These are phyloP conservation scores for Diarsia mendica DNA, from an alignment of 2,888 invertebrate species.

Conservation along the genomic window DNA sequence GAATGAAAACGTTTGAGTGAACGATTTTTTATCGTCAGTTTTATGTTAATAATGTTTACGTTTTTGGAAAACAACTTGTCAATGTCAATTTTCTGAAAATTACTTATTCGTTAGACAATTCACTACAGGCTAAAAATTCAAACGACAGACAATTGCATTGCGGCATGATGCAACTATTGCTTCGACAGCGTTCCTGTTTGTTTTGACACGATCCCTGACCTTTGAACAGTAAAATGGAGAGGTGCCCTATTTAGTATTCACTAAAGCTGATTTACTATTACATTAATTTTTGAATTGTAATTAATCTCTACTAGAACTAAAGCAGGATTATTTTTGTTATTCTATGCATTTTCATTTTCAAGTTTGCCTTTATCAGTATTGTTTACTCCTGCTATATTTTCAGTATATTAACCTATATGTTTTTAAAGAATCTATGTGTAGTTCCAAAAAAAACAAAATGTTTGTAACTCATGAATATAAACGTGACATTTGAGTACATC, in stretches of 20 bases:
- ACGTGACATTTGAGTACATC: conserved; percentile 30
- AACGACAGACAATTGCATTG: conserved; percentile 55
- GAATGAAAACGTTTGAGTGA: not conserved
- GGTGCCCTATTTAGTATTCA: conserved; percentile 36
- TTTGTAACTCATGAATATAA: conserved; percentile 8
- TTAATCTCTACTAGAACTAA: not conserved
- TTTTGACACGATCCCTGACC: conserved; percentile 60
- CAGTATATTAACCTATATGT: not conserved
- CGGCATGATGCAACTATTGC: conserved; percentile 62
- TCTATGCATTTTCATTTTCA: not conserved
- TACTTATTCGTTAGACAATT: conserved; percentile 26
- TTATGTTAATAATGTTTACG: no score
- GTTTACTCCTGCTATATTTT: not conserved
- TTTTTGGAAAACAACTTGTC: no score
- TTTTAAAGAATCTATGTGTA: not conserved
- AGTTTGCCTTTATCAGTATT: not conserved
- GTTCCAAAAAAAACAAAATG: not conserved
- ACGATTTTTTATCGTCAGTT: not conserved
- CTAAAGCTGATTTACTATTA: not conserved
- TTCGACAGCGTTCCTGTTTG: conserved; percentile 52
- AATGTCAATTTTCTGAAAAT: not conserved
- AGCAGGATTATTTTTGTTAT: not conserved
- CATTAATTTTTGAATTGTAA: not conserved
- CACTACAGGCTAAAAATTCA: conserved; percentile 8
- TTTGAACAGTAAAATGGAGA: conserved; percentile 41